Base-by-base conservation (phyloP, 2,888 invertebrate genomes). In the Lagria hirta region DNA sequence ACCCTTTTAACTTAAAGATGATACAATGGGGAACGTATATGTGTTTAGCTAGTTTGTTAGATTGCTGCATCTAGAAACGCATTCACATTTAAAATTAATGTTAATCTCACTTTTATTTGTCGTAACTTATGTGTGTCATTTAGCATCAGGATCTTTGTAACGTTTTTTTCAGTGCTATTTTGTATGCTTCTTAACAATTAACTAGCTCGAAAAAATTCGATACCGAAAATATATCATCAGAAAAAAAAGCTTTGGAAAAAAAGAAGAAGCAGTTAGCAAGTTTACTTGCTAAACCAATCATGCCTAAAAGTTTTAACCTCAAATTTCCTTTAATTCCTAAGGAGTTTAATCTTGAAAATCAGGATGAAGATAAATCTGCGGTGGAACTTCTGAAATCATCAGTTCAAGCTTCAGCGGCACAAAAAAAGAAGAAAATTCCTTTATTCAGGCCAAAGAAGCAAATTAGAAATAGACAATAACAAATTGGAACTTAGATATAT, bases 261-360 rank as follows among this genome's bases (percentile, higher is more conserved):
- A 69, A 68, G 68, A 76, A 75, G 40, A 75, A 75, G 36, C 76
- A 80, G 13, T 62, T 86, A 3, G 67, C 70, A 6, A 49, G 67
- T 0, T 58, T 84, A 30, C 59, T 87, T 10, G 65, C 73, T 0
- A 76, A 78, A 24, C 82, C 84, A 0, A 61, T 86, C 18, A 83
- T 86, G 56, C 84, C 86, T 0, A 76, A 72, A 59, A 84, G 84
- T 0, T 84, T 84, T 63, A 84, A 80, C 40, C 83, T 79, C 55
- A 81, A 78, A 57, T 82, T 79, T 65, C 78, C 79, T 1, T 68
- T 75, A 0, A 65, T 61, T 47, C 52, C 62, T 2, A 54, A 62
- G 6, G 29, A 26, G 3, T 38, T 43, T 7, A 4, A 26, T 3
- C 21, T 26, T 33, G 12, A 32, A 2, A 43, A 34, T 16, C 26